Evolutionary conservation across 2,888 invertebrate genomes (phyloP).

Genomic region (Mythimna ferrago): DNA sequence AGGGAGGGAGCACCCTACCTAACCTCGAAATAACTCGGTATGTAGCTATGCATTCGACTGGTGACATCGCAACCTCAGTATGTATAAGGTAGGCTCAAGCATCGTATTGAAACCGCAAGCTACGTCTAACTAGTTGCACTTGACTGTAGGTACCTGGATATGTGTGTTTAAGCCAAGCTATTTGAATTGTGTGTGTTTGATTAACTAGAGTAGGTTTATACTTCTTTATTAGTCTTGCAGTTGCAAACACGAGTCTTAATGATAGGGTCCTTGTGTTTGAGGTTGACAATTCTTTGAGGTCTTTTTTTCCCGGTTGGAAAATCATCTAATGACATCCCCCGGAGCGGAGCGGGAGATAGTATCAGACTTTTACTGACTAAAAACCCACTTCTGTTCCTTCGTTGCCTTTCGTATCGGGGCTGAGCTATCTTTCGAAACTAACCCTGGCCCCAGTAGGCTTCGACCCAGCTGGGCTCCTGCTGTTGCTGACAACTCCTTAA

Average conservation of each 20-base stretch:
- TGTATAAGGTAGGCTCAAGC: conserved; percentile 24
- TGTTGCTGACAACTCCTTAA: too few species aligned
- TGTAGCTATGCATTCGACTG: conserved; percentile 20
- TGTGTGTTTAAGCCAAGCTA: not conserved
- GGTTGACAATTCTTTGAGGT: too few species aligned
- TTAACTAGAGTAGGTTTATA: not conserved
- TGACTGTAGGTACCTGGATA: not conserved
- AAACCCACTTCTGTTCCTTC: too few species aligned
- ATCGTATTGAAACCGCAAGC: conserved; percentile 36
- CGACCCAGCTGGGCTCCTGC: too few species aligned
- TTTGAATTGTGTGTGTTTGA: not conserved
- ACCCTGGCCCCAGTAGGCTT: too few species aligned
- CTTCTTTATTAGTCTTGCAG: not conserved
- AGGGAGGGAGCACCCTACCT: not conserved
- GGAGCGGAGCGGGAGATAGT: too few species aligned
- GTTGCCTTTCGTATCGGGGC: too few species aligned
- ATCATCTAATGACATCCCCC: too few species aligned
- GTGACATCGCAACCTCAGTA: conserved; percentile 23
- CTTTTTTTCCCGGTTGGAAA: too few species aligned
- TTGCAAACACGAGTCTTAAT: not conserved
- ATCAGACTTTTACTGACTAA: too few species aligned
- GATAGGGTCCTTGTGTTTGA: not conserved
- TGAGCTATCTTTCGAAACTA: too few species aligned
- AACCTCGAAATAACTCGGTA: conserved; percentile 7
- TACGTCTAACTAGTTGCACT: not conserved